phyloP scores from a whole-genome alignment of 2,113 vertebrate species.

The Sterrhoptilus dennistouni region DNA sequence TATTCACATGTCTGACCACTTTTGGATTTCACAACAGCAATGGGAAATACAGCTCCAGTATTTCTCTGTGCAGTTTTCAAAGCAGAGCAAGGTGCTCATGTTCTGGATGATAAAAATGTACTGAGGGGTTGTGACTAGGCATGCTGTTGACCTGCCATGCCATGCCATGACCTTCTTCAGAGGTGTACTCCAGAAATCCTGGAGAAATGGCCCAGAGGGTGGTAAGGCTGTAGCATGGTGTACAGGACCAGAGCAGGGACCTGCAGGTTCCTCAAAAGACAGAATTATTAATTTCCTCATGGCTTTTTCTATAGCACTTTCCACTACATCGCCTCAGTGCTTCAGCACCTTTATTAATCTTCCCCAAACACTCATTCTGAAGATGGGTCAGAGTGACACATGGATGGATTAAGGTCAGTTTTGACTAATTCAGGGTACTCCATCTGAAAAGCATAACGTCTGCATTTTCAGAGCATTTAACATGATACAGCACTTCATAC shows the following conservation, averaged over 20 bases:
- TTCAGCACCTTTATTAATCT: constrained; percentile 19
- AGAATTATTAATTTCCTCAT: not conserved
- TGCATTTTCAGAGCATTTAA: constrained; percentile 1
- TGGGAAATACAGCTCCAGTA: not conserved
- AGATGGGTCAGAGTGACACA: constrained; percentile 10
- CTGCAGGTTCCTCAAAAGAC: not conserved
- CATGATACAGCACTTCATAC: constrained; percentile 14
- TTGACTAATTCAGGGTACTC: constrained; percentile 20
- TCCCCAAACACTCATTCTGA: not conserved
- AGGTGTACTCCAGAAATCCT: not conserved
- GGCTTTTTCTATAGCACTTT: not conserved
- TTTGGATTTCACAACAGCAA: not conserved
- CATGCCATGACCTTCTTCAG: fast-evolving
- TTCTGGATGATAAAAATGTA: not conserved
- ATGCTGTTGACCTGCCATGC: not conserved
- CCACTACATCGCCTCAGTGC: not conserved
- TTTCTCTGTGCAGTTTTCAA: not conserved
- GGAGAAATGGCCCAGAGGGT: not conserved
- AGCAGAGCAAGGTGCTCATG: not conserved
- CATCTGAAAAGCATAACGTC: not conserved
- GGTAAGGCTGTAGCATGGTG: not conserved
- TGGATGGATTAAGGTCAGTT: constrained; percentile 45
- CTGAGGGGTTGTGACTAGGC: fast-evolving
- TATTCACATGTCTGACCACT: not conserved
- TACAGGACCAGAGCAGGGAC: not conserved